These are phyloP conservation scores for Orgyia antiqua DNA, from an alignment of 2,888 invertebrate species.

Conservation along the genomic window DNA sequence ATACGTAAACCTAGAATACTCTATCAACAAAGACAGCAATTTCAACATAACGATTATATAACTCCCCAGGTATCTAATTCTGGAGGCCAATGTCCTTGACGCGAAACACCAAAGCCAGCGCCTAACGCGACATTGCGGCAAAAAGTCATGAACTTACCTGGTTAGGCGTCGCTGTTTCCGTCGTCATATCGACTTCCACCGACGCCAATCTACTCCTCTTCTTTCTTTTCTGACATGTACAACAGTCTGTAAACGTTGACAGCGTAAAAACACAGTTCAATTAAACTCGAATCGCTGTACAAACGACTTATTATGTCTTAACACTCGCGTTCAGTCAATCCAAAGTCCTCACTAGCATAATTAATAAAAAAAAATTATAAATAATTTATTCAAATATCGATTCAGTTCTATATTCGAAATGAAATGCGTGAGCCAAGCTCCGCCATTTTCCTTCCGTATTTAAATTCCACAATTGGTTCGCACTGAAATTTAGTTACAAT, in stretches of 20 bases:
- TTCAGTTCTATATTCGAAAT: constrained; percentile 36
- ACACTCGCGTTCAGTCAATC: constrained; percentile 27
- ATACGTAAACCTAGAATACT: no score
- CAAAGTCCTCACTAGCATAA: constrained; percentile 49
- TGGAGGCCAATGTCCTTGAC: constrained; percentile 50
- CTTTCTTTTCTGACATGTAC: constrained; percentile 66
- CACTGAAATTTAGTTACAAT: constrained; percentile 24
- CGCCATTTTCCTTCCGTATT: constrained; percentile 61
- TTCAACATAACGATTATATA: constrained; percentile 40
- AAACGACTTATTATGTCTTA: constrained; percentile 59
- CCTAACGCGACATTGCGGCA: constrained; percentile 41
- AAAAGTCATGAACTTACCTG: constrained; percentile 51
- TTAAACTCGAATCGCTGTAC: constrained; percentile 30
- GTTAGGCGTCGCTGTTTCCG: constrained; percentile 72
- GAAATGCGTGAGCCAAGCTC: constrained; percentile 38
- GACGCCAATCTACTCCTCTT: constrained; percentile 60
- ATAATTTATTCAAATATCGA: constrained; percentile 22
- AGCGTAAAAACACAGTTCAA: constrained; percentile 38
- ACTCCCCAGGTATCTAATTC: constrained; percentile 34
- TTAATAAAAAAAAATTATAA: constrained; percentile 19
- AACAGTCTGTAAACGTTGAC: constrained; percentile 54
- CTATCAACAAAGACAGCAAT: no score
- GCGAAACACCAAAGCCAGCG: constrained; percentile 28
- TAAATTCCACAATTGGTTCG: constrained; percentile 29
- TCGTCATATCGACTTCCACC: constrained; percentile 65